Evolutionary conservation across 2,797 vertebrate genomes (phyloP).

Genomic region (Paramormyrops hopkinsi): DNA sequence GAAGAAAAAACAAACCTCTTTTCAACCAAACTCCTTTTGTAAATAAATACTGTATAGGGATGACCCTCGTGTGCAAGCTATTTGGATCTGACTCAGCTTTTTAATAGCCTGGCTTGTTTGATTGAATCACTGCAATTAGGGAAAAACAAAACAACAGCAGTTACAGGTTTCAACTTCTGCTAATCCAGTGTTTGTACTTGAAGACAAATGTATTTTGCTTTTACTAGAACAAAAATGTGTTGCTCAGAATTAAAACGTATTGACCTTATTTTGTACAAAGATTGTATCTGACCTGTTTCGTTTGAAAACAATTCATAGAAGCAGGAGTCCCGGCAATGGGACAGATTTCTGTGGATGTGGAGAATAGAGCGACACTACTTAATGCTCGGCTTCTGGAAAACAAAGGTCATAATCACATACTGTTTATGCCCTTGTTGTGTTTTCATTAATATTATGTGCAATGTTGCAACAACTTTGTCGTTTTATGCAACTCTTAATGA

Average conservation of each 20-base stretch:
- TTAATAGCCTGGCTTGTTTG: constrained; percentile 68
- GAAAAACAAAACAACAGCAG: constrained; percentile 48
- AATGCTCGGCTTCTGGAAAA: constrained; percentile 60
- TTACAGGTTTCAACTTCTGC: constrained; percentile 67
- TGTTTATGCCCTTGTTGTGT: constrained; percentile 94
- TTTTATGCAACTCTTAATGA: constrained; percentile 99
- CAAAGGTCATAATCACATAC: constrained; percentile 59
- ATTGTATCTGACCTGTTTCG: constrained; percentile 67
- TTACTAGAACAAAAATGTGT: constrained; percentile 58
- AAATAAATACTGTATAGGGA: constrained; percentile 7
- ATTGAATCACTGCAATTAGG: constrained; percentile 44
- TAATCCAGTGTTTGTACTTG: constrained; percentile 60
- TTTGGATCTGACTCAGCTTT: constrained; percentile 55
- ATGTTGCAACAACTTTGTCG: constrained; percentile 95
- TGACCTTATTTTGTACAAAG: constrained; percentile 97
- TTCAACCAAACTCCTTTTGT: constrained; percentile 14
- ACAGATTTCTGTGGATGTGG: constrained; percentile 40
- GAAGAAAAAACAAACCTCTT: background rate
- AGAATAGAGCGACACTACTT: constrained; percentile 41
- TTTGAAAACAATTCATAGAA: constrained; percentile 49
- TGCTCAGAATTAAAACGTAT: constrained; percentile 84
- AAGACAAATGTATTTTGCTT: constrained; percentile 23
- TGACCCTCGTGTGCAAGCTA: background rate
- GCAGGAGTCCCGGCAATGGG: constrained; percentile 38
- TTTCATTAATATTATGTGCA: constrained; percentile 94